Base-by-base conservation (phyloP, 2,888 invertebrate species). In the Dione vanillae region DNA sequence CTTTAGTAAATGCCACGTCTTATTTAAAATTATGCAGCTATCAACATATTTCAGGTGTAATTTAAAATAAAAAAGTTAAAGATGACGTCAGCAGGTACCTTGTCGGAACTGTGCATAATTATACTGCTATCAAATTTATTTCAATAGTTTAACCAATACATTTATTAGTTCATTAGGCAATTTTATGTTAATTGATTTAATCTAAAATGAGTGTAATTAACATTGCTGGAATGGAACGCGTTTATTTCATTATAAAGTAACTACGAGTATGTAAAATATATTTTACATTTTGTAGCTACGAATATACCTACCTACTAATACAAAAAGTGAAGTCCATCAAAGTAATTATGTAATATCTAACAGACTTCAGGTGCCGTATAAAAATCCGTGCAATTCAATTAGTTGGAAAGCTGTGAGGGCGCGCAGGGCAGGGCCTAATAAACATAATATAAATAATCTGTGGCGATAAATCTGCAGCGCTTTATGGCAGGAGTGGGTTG, bases 391-490 rank as follows among this genome's bases (percentile, higher is more conserved):
- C 88, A 88, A 92, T 93, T 93, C 92, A 93, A 93, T 93, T 92
- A 93, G 88, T 81, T 83, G 87, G 86, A 92, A 92, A 91, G 92
- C 90, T 70, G 85, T 78, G 83, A 82, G 83, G 85, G 85, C 75
- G 81, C 79, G 83, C 84, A 84, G 87, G 90, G 91, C 85, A 88
- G 86, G 84, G 91, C 83, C 91, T 92, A 91, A 92, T 92, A 92
- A 92, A 92, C 92, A 92, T 92, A 92, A 92, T 92, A 92, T 92
- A 92, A 93, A 92, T 93, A 92, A 92, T 93, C 92, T 92, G 87
- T 77, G 85, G 88, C 91, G 91, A 92, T 92, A 93, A 92, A 92
- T 92, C 93, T 92, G 91, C 88, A 88, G 87, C 91, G 90, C 88
- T 92, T 92, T 92, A 92, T 90, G 91, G 88, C 89, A 86, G 91